Conservation (phyloP, 1,140 invertebrate genomes). For the Drosophila repleta region DNA sequence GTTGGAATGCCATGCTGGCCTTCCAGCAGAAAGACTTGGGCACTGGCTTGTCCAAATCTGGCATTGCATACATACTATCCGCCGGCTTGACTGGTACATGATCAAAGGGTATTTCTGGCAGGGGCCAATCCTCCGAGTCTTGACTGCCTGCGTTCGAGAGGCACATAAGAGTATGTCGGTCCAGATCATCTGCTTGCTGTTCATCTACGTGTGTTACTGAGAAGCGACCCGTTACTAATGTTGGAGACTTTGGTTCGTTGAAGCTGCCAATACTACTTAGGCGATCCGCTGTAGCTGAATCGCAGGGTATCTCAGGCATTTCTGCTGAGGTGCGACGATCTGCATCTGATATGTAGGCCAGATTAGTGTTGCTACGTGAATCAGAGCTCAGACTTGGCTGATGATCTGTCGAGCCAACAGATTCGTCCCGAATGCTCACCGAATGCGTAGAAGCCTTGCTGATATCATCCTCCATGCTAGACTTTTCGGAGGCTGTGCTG, state of each 20-base stretch:
- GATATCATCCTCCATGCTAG: slow-evolving; percentile 91
- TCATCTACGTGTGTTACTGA: slow-evolving; percentile 82
- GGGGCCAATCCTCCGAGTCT: slow-evolving; percentile 89
- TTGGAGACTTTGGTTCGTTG: slow-evolving; percentile 85
- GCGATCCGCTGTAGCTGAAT: slow-evolving; percentile 85
- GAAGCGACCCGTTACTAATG: slow-evolving; percentile 80
- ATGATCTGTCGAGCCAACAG: slow-evolving; percentile 91
- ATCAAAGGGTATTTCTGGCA: slow-evolving; percentile 87
- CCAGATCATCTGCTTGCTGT: slow-evolving; percentile 63
- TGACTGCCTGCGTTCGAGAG: slow-evolving; percentile 85
- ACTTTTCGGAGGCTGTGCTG: slow-evolving; percentile 93
- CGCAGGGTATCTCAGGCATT: slow-evolving; percentile 91
- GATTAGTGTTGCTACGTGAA: slow-evolving; percentile 88
- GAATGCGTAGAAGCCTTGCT: slow-evolving; percentile 91
- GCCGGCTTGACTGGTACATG: slow-evolving; percentile 77
- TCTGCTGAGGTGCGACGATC: slow-evolving; percentile 91
- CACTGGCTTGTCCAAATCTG: slow-evolving; percentile 79
- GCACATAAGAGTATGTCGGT: slow-evolving; percentile 77
- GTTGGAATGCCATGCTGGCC: slow-evolving; percentile 75
- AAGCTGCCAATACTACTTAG: slow-evolving; percentile 78
- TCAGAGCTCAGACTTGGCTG: slow-evolving; percentile 93
- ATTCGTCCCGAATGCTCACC: slow-evolving; percentile 92
- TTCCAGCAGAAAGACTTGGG: slow-evolving; percentile 83
- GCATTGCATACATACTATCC: slow-evolving; percentile 72
- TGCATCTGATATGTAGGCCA: slow-evolving; percentile 89